These are phyloP conservation scores for Odontomachus brunneus DNA, from an alignment of 1,140 invertebrate species.

Conservation along the genomic window DNA sequence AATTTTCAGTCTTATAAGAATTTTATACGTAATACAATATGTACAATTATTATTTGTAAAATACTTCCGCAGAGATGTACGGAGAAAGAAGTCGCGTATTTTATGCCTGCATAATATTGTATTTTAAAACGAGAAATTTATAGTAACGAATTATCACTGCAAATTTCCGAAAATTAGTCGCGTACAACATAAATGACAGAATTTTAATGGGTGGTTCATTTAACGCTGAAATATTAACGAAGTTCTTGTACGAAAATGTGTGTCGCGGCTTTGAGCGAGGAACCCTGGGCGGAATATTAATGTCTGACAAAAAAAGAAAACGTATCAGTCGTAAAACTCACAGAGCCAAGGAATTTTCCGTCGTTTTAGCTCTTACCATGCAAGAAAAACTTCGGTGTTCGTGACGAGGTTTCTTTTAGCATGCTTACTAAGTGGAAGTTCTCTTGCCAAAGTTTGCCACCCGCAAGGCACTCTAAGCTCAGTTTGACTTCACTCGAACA, in stretches of 20 bases:
- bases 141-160: background rate
- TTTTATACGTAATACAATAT: background rate
- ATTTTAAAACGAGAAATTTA: background rate
- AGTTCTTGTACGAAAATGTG: background rate
- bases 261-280: background rate
- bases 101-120: conserved; percentile 1
- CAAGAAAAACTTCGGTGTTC: conserved; percentile 48
- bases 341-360: conserved; percentile 32
- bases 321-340: conserved; percentile 18
- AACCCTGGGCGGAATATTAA: background rate
- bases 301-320: conserved; percentile 12
- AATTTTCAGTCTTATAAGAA: background rate
- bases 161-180: background rate
- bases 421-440: conserved; percentile 59
- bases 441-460: conserved; percentile 42
- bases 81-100: background rate
- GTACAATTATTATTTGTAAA: background rate
- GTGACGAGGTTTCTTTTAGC: conserved; percentile 56
- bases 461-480: conserved; percentile 49
- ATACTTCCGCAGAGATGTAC: background rate
- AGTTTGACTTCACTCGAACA: conserved; percentile 58
- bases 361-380: conserved; percentile 45
- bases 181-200: background rate
- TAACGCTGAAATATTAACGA: background rate
- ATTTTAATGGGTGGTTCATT: background rate